Conservation (phyloP, 2,113 vertebrate genomes). For the Phycodurus eques region DNA sequence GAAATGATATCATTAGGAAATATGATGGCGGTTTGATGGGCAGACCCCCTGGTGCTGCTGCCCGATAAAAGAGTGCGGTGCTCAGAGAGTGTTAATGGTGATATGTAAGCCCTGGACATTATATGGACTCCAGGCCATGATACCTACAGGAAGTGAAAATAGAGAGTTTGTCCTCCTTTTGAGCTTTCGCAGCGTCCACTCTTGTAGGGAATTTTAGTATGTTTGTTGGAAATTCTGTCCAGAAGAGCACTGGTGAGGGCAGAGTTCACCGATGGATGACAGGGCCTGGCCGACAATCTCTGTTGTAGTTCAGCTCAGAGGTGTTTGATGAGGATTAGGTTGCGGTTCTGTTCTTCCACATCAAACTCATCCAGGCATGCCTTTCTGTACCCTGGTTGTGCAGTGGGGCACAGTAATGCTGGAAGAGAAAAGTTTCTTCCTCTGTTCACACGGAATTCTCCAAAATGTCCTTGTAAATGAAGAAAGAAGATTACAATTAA, state of each 20-base stretch:
- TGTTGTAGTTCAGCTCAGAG: neutral
- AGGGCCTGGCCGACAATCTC: neutral
- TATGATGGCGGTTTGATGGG: slow-evolving; percentile 65
- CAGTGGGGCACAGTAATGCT: neutral
- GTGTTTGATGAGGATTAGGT: neutral
- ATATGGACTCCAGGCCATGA: neutral
- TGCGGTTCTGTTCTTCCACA: neutral
- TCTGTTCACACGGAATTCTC: neutral
- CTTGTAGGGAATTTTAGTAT: neutral
- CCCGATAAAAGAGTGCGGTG: slow-evolving; percentile 45
- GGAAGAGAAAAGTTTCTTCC: neutral
- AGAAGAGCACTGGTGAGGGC: neutral
- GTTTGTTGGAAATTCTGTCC: neutral
- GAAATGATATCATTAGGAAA: slow-evolving; percentile 51
- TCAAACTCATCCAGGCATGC: neutral
- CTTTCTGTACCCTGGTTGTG: neutral
- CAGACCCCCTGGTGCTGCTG: slow-evolving; percentile 38
- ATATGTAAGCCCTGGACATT: slow-evolving; percentile 3
- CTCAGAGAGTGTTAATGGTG: slow-evolving; percentile 21
- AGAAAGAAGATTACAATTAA: neutral
- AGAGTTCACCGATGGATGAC: neutral
- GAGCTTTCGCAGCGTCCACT: neutral
- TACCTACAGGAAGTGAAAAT: neutral
- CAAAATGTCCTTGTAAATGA: neutral
- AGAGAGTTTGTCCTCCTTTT: neutral